These are phyloP conservation scores for Channallabes apus DNA, from an alignment of 2,797 vertebrate species.

Conservation along the genomic window DNA sequence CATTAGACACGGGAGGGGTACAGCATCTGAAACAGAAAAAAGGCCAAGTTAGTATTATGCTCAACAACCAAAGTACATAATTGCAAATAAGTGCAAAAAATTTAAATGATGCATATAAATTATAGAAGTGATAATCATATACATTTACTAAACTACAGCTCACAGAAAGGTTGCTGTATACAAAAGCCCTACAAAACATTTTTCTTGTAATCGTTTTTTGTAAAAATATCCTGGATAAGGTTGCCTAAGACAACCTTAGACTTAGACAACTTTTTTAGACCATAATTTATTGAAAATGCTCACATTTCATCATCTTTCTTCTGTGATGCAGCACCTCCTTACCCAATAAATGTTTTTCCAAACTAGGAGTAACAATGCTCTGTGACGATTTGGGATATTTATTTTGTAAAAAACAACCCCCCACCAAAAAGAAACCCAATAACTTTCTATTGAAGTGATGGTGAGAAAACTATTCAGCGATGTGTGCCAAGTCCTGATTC, in stretches of 20 bases:
- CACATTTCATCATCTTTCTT: not conserved
- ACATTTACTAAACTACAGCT: not conserved
- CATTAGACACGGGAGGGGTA: constrained; percentile 79
- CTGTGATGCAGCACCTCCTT: too few species aligned
- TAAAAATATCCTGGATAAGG: too few species aligned
- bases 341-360: not conserved
- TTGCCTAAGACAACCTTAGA: too few species aligned
- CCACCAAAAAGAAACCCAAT: too few species aligned
- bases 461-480: too few species aligned
- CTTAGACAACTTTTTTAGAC: too few species aligned
- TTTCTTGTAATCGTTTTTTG: not conserved
- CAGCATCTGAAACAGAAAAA: constrained; percentile 76
- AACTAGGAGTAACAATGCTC: not conserved
- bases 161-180: not conserved
- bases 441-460: too few species aligned
- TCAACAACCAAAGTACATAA: not conserved
- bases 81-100: not conserved
- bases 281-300: too few species aligned
- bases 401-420: not conserved
- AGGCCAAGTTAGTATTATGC: not conserved
- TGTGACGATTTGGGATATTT: too few species aligned
- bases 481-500: too few species aligned
- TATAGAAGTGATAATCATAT: not conserved
- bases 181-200: not conserved
- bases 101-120: not conserved